These are phyloP conservation scores for Lasioglossum oenotherae DNA, from an alignment of 2,888 invertebrate genomes.

Conservation along the genomic window DNA sequence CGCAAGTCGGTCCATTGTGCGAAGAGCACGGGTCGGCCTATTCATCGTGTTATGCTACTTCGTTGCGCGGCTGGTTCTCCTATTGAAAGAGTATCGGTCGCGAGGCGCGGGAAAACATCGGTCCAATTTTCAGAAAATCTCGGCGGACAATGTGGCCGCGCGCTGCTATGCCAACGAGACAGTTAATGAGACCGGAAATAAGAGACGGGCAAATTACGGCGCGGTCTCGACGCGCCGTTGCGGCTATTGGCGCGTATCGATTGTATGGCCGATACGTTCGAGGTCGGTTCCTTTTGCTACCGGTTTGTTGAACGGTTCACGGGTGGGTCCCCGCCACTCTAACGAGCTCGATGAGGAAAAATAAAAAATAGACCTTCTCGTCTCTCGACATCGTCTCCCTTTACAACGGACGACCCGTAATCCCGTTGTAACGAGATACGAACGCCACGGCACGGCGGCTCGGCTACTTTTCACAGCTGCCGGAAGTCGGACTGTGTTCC, in stretches of 20 bases:
- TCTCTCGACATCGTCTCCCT: neutral
- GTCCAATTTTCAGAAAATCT: conserved; percentile 55
- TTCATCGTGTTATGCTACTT: conserved; percentile 32
- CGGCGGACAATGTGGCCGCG: conserved; percentile 24
- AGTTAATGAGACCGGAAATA: conserved; percentile 60
- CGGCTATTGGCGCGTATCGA: conserved; percentile 53
- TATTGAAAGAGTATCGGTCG: conserved; percentile 33
- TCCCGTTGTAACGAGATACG: conserved; percentile 42
- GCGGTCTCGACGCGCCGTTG: conserved; percentile 20
- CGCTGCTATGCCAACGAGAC: conserved; percentile 9
- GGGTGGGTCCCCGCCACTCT: conserved; percentile 16
- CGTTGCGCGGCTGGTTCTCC: neutral
- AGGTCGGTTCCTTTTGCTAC: conserved; percentile 21
- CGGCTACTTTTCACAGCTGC: neutral
- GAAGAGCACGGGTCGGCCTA: conserved; percentile 18
- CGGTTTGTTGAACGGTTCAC: conserved; percentile 25
- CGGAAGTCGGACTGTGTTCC: conserved; percentile 11
- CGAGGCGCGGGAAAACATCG: conserved; percentile 30
- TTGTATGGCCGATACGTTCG: conserved; percentile 53
- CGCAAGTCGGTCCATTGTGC: neutral
- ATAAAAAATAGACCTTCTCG: conserved; percentile 1
- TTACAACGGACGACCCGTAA: conserved; percentile 30
- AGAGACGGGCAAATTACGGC: conserved; percentile 53
- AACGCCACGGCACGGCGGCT: neutral
- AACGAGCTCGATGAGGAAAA: conserved; percentile 50